Conservation (phyloP, 2,888 invertebrate species). For the Syrphus vitripennis region DNA sequence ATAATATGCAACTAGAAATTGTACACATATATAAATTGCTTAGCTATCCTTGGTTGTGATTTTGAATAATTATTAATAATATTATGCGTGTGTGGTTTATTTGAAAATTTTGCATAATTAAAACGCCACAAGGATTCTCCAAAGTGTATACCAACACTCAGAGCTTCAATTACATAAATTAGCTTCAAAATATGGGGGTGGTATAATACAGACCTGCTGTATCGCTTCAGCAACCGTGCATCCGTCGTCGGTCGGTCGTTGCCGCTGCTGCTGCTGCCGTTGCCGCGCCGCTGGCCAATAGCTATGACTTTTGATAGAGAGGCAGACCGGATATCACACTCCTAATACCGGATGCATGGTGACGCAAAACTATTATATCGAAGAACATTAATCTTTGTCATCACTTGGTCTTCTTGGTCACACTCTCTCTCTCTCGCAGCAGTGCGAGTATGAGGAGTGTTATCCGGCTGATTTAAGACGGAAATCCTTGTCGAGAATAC, state of each 20-base stretch:
- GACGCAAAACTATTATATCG: background rate
- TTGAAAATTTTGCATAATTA: conserved; percentile 54
- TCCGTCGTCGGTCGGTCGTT: background rate
- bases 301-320: conserved; percentile 14
- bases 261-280: background rate
- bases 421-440: background rate
- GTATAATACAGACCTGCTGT: background rate
- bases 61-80: conserved; percentile 51
- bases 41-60: background rate
- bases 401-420: background rate
- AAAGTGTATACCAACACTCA: background rate
- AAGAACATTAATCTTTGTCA: conserved; percentile 40
- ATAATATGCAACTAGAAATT: too few relatives aligned
- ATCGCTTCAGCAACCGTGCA: too few relatives aligned
- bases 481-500: conserved; percentile 44
- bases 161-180: conserved; percentile 34
- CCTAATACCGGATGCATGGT: conserved; percentile 7
- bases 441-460: background rate
- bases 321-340: conserved; percentile 34
- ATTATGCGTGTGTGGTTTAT: conserved; percentile 54
- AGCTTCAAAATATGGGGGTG: conserved; percentile 34
- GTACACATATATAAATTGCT: background rate
- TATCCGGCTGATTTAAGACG: conserved; percentile 29
- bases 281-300: background rate
- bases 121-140: conserved; percentile 46